A percentile compares a stretch with the other conserved stretches of the same genome.
Conservation (phyloP, 1,140 invertebrate genomes). For the Ylistrum balloti region DNA sequence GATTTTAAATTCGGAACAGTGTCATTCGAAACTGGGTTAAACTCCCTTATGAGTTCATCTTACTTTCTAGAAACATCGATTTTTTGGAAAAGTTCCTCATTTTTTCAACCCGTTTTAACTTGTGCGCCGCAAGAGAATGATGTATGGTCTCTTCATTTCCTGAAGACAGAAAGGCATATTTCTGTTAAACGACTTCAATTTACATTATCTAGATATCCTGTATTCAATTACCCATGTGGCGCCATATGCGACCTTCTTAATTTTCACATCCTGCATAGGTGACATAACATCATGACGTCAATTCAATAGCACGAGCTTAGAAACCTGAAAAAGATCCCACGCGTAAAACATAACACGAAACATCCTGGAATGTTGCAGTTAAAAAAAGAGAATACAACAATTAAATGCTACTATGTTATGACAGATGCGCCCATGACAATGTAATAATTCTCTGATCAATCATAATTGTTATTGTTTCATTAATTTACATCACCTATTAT, state of each 20-base stretch:
- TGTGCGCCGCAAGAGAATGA: not conserved
- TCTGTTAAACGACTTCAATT: slow-evolving; percentile 7
- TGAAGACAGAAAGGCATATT: not conserved
- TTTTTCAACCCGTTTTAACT: not conserved
- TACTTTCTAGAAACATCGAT: not conserved
- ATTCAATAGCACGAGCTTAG: not conserved
- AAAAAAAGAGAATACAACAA: not conserved
- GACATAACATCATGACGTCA: not conserved
- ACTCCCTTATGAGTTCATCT: not conserved
- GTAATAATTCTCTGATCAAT: no score
- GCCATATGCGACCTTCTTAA: slow-evolving; percentile 31
- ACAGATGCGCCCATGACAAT: no score
- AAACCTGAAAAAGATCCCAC: not conserved
- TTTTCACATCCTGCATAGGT: not conserved
- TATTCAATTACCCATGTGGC: slow-evolving; percentile 27
- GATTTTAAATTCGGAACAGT: not conserved
- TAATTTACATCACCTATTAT: no score
- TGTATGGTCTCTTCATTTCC: not conserved
- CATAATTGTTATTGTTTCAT: no score
- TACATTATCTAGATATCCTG: slow-evolving; percentile 12
- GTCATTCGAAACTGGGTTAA: not conserved
- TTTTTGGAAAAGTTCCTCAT: not conserved
- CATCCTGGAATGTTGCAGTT: not conserved
- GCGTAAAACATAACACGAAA: not conserved
- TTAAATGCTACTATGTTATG: no score